Evolutionary conservation across 2,888 invertebrate species (phyloP), one percentile per base, ranked within the genome.

Genomic region (Eilema depressum): DNA sequence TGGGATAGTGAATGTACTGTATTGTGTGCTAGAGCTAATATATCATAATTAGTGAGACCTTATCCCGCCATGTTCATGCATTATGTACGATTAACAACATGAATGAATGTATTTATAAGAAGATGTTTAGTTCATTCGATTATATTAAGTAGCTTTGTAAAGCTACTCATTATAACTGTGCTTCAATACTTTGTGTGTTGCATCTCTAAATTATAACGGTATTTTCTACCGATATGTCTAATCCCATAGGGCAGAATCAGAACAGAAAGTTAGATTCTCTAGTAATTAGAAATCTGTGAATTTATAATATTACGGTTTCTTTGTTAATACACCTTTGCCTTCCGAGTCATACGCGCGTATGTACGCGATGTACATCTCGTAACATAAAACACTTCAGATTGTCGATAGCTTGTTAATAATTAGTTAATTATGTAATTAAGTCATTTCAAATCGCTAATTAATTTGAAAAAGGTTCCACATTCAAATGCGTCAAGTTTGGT

Each of bases 1-100:
- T 81, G 80, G 73, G 61, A 65, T 62, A 75, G 77, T 74, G 81
- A 81, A 77, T 73, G 82, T 68, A 57, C 33, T 68, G 79, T 68
- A 53, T 37, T 65, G 12, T 20, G 47, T 28, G 41, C 23, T 62
- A 60, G 8, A 60, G 41, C 59, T 30, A 73, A 11, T 62, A 33
- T 67, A 41, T 20, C 23, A 33, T 66, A 71, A 30, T 60, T 63
- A 67, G 59, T 33, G n/a, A 11, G 37, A 28, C 33, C 63, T 20
- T 56, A 66, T 66, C 33, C 12, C 25, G 25, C 33, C n/a, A 67
- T 57, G 23, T 62, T 77, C 14, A 53, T 53, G n/a, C 53, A 53
- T 67, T 28, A 26, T 53, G 17, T 61, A 28, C 41, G 17, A 28
- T 53, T 66, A 57, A 37, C 25, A 57, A 65, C 17, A 65, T 56